These are phyloP conservation scores for Melanotaenia boesemani DNA, from an alignment of 2,797 vertebrate genomes.

Conservation along the genomic window DNA sequence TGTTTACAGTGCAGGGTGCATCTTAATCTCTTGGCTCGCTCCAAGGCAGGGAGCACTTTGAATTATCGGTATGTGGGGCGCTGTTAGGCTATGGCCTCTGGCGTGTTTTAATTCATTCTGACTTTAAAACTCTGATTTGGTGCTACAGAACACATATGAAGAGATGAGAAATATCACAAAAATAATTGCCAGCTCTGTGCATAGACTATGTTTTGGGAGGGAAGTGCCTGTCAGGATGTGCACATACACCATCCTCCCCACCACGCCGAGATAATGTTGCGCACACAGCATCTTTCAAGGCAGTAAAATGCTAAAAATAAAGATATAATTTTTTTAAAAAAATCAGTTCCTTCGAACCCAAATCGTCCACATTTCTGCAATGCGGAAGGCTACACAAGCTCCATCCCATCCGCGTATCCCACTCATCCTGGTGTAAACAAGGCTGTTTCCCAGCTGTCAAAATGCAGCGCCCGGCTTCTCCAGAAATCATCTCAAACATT, in stretches of 20 bases:
- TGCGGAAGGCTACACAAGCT: conserved; percentile 67
- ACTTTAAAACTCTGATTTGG: conserved; percentile 5
- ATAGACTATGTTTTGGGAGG: conserved; percentile 26
- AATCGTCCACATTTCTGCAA: conserved; percentile 71
- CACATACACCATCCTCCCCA: conserved; percentile 48
- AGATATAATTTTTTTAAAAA: neutral
- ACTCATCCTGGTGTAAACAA: conserved; percentile 68
- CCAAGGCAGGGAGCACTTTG: conserved; percentile 40
- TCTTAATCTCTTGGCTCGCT: conserved; percentile 40
- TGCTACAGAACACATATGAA: neutral
- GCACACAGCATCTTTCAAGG: conserved; percentile 7
- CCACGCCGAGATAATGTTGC: conserved; percentile 27
- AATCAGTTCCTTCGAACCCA: neutral
- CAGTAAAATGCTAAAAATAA: conserved; percentile 1
- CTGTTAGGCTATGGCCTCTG: conserved; percentile 39
- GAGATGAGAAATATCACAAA: neutral
- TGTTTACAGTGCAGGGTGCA: conserved; percentile 46
- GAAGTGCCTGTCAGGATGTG: conserved; percentile 47
- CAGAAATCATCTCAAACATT: conserved; percentile 15
- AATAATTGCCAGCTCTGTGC: conserved; percentile 8
- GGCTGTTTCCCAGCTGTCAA: conserved; percentile 67
- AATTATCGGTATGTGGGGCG: conserved; percentile 56
- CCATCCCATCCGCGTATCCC: conserved; percentile 50
- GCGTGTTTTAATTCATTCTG: conserved; percentile 21
- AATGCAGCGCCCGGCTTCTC: conserved; percentile 39